Conservation (phyloP, 2,113 vertebrate genomes). For the Cyanoderma ruficeps region DNA sequence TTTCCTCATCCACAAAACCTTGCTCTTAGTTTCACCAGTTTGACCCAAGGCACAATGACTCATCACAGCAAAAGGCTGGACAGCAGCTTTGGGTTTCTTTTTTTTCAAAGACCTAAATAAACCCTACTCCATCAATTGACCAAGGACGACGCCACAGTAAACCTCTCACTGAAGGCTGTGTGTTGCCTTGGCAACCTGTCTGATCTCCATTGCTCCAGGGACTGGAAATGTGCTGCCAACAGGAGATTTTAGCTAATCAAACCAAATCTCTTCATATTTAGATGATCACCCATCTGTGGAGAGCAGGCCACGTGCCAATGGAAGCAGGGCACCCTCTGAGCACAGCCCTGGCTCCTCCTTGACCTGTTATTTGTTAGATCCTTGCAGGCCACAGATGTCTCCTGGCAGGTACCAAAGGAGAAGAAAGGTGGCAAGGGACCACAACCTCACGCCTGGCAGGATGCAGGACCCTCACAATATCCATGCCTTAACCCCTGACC, state of each 20-base stretch:
- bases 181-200: slow-evolving; percentile 69
- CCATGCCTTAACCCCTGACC: neutral
- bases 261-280: slow-evolving; percentile 50
- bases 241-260: slow-evolving; percentile 59
- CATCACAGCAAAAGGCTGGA: slow-evolving; percentile 48
- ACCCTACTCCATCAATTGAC: slow-evolving; percentile 62
- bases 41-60: slow-evolving; percentile 59
- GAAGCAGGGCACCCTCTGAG: neutral
- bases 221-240: slow-evolving; percentile 48
- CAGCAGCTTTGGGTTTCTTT: slow-evolving; percentile 6
- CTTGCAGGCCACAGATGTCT: neutral
- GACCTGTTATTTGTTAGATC: neutral
- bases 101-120: slow-evolving; percentile 60
- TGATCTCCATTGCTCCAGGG: slow-evolving; percentile 57
- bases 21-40: neutral
- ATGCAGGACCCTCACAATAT: neutral
- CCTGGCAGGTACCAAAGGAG: neutral
- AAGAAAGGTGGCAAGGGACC: neutral
- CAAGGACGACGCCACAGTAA: slow-evolving; percentile 68
- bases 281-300: neutral
- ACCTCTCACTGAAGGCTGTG: slow-evolving; percentile 54
- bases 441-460: neutral
- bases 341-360: neutral
- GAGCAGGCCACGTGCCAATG: neutral
- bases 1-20: slow-evolving; percentile 28